Percentiles rank a stretch among this genome's conserved stretches.
These are phyloP conservation scores for Microvelia longipes DNA, from an alignment of 1,140 invertebrate genomes.

Conservation along the genomic window DNA sequence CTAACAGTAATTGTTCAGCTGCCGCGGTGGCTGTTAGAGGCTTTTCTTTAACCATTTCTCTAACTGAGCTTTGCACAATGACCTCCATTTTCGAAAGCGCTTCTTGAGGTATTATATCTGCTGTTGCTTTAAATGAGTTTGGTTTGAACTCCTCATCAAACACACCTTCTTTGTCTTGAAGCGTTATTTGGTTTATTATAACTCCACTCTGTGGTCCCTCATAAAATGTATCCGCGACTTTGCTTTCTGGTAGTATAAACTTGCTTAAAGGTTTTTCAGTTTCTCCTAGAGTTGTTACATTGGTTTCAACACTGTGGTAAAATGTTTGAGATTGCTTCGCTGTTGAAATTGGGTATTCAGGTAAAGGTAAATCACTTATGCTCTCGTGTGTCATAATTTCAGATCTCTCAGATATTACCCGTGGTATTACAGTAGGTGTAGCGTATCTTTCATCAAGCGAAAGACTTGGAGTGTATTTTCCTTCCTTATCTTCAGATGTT, in stretches of 20 bases:
- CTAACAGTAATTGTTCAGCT: constrained; percentile 15
- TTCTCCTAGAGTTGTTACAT: constrained; percentile 17
- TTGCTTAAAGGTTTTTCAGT: constrained; percentile 16
- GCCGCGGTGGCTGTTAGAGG: constrained; percentile 13
- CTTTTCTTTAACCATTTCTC: constrained; percentile 9
- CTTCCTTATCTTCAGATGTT: constrained; percentile 27
- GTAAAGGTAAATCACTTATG: constrained; percentile 15
- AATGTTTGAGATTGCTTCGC: constrained; percentile 15
- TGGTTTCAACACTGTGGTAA: constrained; percentile 17
- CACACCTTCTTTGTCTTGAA: constrained; percentile 21
- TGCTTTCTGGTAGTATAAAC: constrained; percentile 17
- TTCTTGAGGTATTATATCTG: constrained; percentile 27
- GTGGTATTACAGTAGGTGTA: constrained; percentile 14
- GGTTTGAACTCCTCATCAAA: constrained; percentile 19
- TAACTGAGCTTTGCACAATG: constrained; percentile 10
- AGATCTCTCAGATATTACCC: constrained; percentile 15
- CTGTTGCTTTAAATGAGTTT: constrained; percentile 19
- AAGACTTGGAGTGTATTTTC: constrained; percentile 8
- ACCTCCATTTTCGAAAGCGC: constrained; percentile 18
- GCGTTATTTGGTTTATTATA: constrained; percentile 23
- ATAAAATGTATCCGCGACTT: constrained; percentile 19
- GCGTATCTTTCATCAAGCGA: constrained; percentile 16
- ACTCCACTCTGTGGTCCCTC: constrained; percentile 21
- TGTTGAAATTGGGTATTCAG: constrained; percentile 7
- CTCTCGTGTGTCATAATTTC: constrained; percentile 24